Evolutionary conservation across 2,797 vertebrate genomes (phyloP), one percentile per base, ranked within the genome.

Genomic region (Nyctibius grandis): DNA sequence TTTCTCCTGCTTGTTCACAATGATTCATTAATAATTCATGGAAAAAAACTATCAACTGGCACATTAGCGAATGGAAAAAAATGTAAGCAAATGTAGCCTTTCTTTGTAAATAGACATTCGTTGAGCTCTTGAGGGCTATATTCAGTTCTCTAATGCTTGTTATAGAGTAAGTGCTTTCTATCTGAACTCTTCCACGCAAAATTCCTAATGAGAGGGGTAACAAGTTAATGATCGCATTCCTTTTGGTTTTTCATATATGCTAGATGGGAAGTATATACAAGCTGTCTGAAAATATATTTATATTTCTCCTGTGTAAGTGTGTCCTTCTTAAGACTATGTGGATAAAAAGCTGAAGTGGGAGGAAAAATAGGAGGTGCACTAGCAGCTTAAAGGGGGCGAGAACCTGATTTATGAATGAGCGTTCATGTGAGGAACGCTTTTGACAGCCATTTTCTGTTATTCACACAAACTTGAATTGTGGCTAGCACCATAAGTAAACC

Each of bases 1-100:
- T 79, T 95, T 28, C 45, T 48, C 6, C 57, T 86, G 65, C 61
- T 34, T 77, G 15, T 59, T 88, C 75, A 75, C 70, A 87, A 53
- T 47, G 68, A 38, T 86, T 94, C 82, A 91, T 89, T 86, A 95
- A 95, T 95, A 97, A 95, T 93, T 95, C 34, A 95, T 89, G 65
- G 33, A 0, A 31, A 45, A 45, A 60, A 56, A 53, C 38, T 48
- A 17, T 45, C 73, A 84, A 85, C 42, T 48, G 60, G 16, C 51
- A 51, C 50, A 15, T 74, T 63, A 40, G 22, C 1, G 6, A 77
- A 70, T 23, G 45, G 60, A 91, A 89, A 34, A 89, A 89, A 95
- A 95, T 48, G 47, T 57, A 84, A 70, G 87, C 85, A 90, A 92
- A 77, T 36, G 40, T 33, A 56, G 54, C 36, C 34, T 85, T 56